These are phyloP conservation scores for Erythrolamprus reginae DNA, from an alignment of 2,113 vertebrate genomes.

Conservation along the genomic window DNA sequence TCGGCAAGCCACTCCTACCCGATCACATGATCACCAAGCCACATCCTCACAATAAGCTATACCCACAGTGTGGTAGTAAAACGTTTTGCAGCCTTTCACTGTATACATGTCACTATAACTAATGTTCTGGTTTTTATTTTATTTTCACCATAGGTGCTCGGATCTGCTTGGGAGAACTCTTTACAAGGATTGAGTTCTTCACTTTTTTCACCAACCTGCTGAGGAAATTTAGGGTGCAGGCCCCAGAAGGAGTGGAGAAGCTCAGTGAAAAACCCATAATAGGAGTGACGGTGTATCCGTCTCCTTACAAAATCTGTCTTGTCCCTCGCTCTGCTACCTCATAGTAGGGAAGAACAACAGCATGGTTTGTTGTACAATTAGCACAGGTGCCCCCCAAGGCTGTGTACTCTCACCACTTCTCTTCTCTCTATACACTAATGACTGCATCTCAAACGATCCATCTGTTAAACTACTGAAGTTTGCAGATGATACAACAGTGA, in stretches of 20 bases:
- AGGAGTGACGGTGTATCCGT: not conserved
- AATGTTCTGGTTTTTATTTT: fast-evolving
- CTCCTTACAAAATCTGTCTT: not conserved
- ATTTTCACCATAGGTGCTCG: not conserved
- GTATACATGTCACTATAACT: too few species aligned
- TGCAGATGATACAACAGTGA: too few species aligned
- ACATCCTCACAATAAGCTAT: too few species aligned
- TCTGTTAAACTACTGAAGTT: too few species aligned
- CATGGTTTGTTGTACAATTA: not conserved
- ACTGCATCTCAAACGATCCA: too few species aligned
- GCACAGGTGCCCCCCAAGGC: too few species aligned
- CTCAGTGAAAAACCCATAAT: not conserved
- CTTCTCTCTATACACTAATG: too few species aligned
- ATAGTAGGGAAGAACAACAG: not conserved
- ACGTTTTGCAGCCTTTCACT: too few species aligned
- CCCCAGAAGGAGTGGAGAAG: not conserved
- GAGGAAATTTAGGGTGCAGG: not conserved
- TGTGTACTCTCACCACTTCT: too few species aligned
- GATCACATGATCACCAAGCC: too few species aligned
- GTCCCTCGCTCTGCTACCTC: not conserved
- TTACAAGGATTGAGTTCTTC: not conserved
- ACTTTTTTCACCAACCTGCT: not conserved
- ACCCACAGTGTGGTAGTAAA: too few species aligned
- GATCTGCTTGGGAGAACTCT: not conserved
- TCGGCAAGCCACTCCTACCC: too few species aligned